Percentiles rank a stretch among this genome's conserved stretches.
Conservation (phyloP, 1,140 invertebrate genomes). For the Ctenoplectra terminalis region DNA sequence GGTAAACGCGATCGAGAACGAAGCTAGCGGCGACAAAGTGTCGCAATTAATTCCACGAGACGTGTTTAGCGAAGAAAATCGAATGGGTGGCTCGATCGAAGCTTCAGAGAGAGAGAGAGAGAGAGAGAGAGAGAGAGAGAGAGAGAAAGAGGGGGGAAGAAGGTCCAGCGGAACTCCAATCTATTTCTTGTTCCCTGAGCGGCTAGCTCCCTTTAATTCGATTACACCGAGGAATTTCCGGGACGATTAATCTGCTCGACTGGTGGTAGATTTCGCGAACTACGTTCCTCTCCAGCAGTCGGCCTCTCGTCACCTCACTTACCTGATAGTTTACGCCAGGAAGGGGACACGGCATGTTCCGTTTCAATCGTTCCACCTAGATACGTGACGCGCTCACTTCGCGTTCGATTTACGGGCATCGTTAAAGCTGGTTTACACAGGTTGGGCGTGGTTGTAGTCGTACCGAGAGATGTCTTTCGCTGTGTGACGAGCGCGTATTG, state of each 20-base stretch:
- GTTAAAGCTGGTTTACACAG: constrained; percentile 56
- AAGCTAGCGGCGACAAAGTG: constrained; percentile 21
- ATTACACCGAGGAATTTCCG: constrained; percentile 50
- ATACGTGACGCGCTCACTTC: constrained; percentile 23
- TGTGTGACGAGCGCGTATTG: constrained; percentile 22
- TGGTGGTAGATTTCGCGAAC: constrained; percentile 7
- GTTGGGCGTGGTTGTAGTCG: constrained; percentile 43
- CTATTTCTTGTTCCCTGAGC: constrained; percentile 38
- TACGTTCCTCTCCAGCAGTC: background rate
- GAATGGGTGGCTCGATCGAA: background rate
- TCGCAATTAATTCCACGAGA: constrained; percentile 37
- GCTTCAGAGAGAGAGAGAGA: background rate
- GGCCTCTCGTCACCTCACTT: constrained; percentile 44
- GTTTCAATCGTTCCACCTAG: constrained; percentile 36
- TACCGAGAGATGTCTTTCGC: constrained; percentile 12
- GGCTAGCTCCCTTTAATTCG: constrained; percentile 52
- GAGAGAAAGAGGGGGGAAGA: background rate
- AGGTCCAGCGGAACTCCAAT: constrained; percentile 13
- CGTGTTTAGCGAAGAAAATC: constrained; percentile 36
- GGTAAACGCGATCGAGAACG: constrained; percentile 7
- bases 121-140: no score
- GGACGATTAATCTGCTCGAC: constrained; percentile 44
- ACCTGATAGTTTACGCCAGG: constrained; percentile 39
- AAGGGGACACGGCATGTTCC: constrained; percentile 11
- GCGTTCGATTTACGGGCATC: constrained; percentile 49